Evolutionary conservation across 1,140 invertebrate genomes (phyloP).

Genomic region (Schlechtendalia chinensis): DNA sequence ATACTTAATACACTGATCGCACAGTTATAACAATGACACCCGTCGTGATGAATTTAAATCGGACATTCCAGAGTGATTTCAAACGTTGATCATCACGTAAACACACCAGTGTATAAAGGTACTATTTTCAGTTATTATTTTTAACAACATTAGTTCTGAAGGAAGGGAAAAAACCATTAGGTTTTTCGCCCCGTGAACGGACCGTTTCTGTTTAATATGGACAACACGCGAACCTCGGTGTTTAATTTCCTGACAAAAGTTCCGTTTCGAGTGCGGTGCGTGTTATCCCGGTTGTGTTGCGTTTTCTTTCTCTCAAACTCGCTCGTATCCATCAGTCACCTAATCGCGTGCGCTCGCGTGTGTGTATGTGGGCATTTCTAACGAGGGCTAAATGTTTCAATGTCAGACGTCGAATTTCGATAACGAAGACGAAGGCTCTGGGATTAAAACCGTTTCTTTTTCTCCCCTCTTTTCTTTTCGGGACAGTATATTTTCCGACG

Average conservation of each 20-base stretch:
- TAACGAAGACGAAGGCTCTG: constrained; percentile 1
- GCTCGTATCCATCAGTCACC: background rate
- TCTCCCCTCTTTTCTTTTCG: background rate
- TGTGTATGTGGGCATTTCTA: background rate
- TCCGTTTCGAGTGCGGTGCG: background rate
- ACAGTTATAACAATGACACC: too few relatives aligned
- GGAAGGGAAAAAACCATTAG: background rate
- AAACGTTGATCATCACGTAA: too few relatives aligned
- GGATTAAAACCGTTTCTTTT: constrained; percentile 11
- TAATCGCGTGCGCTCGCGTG: too few relatives aligned
- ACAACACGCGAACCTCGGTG: background rate
- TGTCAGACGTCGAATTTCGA: constrained; percentile 5
- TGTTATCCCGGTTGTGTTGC: background rate
- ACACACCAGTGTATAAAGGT: too few relatives aligned
- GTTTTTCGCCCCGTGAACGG: background rate
- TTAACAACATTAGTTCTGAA: background rate
- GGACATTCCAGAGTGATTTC: too few relatives aligned
- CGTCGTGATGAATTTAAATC: too few relatives aligned
- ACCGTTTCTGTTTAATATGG: background rate
- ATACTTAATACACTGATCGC: too few relatives aligned
- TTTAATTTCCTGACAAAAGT: constrained; percentile 19
- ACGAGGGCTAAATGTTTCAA: constrained; percentile 29
- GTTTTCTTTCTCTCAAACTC: background rate
- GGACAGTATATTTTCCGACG: background rate
- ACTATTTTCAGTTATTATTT: too few relatives aligned